Evolutionary conservation across 2,113 vertebrate species (phyloP).

Genomic region (Rhabdornis inornatus): DNA sequence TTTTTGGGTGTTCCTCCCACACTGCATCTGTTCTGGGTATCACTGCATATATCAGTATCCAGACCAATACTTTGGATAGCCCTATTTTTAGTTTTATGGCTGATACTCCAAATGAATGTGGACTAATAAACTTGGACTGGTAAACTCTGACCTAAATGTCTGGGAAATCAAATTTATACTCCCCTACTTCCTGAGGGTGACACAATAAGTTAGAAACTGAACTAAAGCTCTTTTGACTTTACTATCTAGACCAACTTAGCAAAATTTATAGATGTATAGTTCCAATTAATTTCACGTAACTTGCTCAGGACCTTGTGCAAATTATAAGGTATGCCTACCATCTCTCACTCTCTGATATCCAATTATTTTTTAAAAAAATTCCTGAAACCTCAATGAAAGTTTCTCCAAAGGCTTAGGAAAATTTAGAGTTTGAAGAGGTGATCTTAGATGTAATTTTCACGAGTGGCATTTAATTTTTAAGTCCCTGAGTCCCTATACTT

Average conservation of each 20-base stretch:
- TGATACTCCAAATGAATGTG: background rate
- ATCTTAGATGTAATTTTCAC: background rate
- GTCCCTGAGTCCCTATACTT: background rate
- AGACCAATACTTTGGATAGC: background rate
- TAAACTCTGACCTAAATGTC: background rate
- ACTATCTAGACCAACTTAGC: background rate
- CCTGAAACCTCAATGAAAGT: background rate
- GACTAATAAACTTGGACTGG: background rate
- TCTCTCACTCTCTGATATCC: background rate
- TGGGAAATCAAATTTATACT: background rate
- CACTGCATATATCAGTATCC: background rate
- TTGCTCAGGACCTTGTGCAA: background rate
- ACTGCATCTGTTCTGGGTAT: background rate
- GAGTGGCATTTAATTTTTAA: background rate
- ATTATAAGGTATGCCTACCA: rapidly evolving
- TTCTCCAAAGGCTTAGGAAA: background rate
- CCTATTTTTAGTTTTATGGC: background rate
- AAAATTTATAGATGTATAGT: background rate
- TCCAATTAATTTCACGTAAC: background rate
- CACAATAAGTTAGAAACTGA: background rate
- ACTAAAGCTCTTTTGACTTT: background rate
- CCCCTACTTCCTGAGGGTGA: background rate
- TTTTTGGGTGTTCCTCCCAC: background rate
- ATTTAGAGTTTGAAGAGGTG: background rate
- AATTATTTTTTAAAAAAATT: background rate